Evolutionary conservation across 2,888 invertebrate genomes (phyloP).

Genomic region (Acronicta psi): DNA sequence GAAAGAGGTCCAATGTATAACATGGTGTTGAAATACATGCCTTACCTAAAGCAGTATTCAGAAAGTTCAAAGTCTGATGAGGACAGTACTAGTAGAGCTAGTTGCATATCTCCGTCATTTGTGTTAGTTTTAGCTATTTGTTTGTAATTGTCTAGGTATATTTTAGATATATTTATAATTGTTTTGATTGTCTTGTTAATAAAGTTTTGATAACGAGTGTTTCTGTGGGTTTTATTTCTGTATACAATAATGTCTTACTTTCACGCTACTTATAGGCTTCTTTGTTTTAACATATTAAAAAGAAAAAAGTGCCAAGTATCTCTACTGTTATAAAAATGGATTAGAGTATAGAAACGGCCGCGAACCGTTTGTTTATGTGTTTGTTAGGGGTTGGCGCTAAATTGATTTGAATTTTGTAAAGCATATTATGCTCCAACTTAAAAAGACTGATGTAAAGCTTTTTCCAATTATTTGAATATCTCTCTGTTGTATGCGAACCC

Average conservation of each 20-base stretch:
- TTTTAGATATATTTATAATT: slow-evolving; percentile 48
- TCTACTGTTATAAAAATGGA: too few species aligned
- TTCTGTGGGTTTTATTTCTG: neutral
- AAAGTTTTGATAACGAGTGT: slow-evolving; percentile 22
- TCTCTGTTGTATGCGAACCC: too few species aligned
- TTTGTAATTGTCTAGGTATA: slow-evolving; percentile 49
- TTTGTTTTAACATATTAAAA: too few species aligned
- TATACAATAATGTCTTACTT: neutral
- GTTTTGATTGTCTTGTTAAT: slow-evolving; percentile 41
- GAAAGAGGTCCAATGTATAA: slow-evolving; percentile 70
- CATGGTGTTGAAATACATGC: slow-evolving; percentile 77
- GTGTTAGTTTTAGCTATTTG: slow-evolving; percentile 39
- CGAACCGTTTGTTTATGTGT: too few species aligned
- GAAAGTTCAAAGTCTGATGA: slow-evolving; percentile 54
- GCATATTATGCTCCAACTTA: too few species aligned
- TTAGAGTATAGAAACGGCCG: too few species aligned
- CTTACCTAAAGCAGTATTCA: slow-evolving; percentile 75
- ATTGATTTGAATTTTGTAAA: too few species aligned
- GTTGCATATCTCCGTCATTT: slow-evolving; percentile 18
- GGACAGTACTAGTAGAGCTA: slow-evolving; percentile 13
- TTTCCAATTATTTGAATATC: too few species aligned
- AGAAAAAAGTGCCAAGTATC: too few species aligned
- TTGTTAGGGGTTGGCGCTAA: too few species aligned
- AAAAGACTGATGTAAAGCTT: too few species aligned
- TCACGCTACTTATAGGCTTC: too few species aligned